Evolutionary conservation across 2,888 invertebrate species (phyloP).

Genomic region (Leistus spinibarbis): DNA sequence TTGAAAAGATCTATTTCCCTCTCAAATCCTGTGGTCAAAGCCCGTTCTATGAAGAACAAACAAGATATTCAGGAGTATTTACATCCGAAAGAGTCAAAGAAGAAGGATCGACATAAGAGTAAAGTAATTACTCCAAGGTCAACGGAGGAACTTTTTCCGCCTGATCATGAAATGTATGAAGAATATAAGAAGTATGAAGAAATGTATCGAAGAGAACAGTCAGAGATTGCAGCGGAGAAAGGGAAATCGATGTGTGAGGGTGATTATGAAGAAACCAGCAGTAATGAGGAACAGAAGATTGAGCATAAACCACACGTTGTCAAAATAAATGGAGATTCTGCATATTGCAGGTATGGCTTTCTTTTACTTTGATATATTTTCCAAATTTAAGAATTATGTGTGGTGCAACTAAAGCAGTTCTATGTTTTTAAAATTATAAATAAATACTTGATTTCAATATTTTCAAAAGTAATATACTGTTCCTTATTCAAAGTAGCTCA

Average conservation of each 20-base stretch:
- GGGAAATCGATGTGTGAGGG: slow-evolving; percentile 51
- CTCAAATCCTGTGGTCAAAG: slow-evolving; percentile 58
- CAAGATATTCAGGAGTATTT: slow-evolving; percentile 51
- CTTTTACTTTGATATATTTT: too few relatives aligned
- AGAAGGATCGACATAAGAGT: slow-evolving; percentile 37
- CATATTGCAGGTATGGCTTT: slow-evolving; percentile 80
- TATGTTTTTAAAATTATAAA: too few relatives aligned
- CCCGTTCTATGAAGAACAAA: slow-evolving; percentile 53
- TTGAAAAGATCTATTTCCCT: slow-evolving; percentile 65
- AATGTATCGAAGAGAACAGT: slow-evolving; percentile 52
- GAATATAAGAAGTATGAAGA: slow-evolving; percentile 56
- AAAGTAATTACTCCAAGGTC: slow-evolving; percentile 1
- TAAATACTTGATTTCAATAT: too few relatives aligned
- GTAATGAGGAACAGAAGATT: slow-evolving; percentile 44
- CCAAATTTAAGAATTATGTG: too few relatives aligned
- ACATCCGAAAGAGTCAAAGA: slow-evolving; percentile 55
- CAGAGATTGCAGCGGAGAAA: slow-evolving; percentile 54
- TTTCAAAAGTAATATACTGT: too few relatives aligned
- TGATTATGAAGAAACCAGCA: slow-evolving; percentile 22
- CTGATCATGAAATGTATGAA: slow-evolving; percentile 55
- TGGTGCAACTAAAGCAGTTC: too few relatives aligned
- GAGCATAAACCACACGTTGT: slow-evolving; percentile 45
- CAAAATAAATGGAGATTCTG: slow-evolving; percentile 70
- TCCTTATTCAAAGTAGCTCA: too few relatives aligned
- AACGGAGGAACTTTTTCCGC: slow-evolving; percentile 52